Percentiles rank a stretch among this genome's conserved stretches.
These are phyloP conservation scores for Psittacula derbiana DNA, from an alignment of 2,797 vertebrate species.

Conservation along the genomic window DNA sequence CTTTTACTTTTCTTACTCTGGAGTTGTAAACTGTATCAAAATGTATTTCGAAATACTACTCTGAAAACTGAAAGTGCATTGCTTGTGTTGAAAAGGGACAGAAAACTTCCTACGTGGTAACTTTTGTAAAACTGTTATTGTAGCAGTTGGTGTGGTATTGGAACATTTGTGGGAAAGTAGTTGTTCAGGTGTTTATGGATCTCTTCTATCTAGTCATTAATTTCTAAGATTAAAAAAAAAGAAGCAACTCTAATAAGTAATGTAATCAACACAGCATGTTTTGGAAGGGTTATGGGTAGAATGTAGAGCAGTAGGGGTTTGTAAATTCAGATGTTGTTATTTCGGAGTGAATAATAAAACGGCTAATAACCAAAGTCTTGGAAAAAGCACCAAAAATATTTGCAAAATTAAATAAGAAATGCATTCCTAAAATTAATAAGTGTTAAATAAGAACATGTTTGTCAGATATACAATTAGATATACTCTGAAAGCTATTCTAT, in stretches of 20 bases:
- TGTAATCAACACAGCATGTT: not conserved
- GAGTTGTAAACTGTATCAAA: not conserved
- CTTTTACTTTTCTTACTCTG: not conserved
- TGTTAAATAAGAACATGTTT: not conserved
- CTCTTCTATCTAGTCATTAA: not conserved
- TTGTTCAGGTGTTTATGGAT: not conserved
- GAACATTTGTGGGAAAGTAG: not conserved
- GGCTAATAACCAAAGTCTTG: not conserved
- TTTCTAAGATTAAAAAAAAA: not conserved
- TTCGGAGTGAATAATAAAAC: not conserved
- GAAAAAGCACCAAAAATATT: not conserved
- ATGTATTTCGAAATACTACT: not conserved
- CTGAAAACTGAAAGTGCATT: not conserved
- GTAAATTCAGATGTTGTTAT: not conserved
- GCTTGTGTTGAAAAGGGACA: not conserved
- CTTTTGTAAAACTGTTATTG: not conserved
- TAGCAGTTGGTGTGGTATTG: not conserved
- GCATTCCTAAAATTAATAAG: not conserved
- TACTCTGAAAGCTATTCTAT: not conserved
- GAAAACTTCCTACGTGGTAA: not conserved
- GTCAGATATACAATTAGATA: not conserved
- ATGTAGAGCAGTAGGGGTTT: not conserved
- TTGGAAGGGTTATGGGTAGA: not conserved
- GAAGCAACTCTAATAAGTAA: not conserved
- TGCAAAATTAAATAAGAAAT: not conserved